Evolutionary conservation across 2,888 invertebrate genomes (phyloP), one percentile per base, ranked within the genome.

Genomic region (Meta bourneti): DNA sequence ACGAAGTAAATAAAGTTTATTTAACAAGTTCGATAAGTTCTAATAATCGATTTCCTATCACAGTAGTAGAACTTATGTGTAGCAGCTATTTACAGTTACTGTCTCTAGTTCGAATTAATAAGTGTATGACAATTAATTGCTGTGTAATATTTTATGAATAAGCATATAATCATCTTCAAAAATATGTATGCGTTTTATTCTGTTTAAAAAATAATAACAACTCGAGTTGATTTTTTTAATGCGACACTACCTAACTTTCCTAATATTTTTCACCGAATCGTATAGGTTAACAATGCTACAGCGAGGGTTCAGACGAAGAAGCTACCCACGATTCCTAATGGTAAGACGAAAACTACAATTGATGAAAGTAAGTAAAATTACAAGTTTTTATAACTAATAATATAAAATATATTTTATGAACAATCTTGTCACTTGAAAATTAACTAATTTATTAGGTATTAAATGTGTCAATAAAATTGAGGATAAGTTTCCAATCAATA

Each of bases 301-400:
- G 99, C 99, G 95, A 97, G 99, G 96, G 99, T 99, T 95, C 99
- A 99, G 97, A 99, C 99, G 95, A 99, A 98, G 97, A 99, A 99
- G 96, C 97, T 98, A 94, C 97, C 98, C 94, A 96, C 98, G 94
- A 94, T 98, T 95, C 98, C 98, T 94, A 97, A 98, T 96, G 98
- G 93, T 92, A 91, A 91, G 91, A 88, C 83, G 91, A 91, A 91
- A 88, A 91, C 91, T 6, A 83, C 91, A 34, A 91, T 91, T 72
- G 91, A 91, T 72, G 91, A 91, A 87, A 91, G 91, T 91, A 82
- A 91, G 91, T 87, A 49, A 19, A 48, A 61, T 20, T 20, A 19
- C 34, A 9, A 74, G 4, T 19, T 74, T 74, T 9, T 7, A 74
- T 20, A 69, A 34, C 34, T 34, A 34, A 34, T 34, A 4, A 34